Conservation (phyloP, 2,888 invertebrate genomes). For the Brachynemurus nebulosus region DNA sequence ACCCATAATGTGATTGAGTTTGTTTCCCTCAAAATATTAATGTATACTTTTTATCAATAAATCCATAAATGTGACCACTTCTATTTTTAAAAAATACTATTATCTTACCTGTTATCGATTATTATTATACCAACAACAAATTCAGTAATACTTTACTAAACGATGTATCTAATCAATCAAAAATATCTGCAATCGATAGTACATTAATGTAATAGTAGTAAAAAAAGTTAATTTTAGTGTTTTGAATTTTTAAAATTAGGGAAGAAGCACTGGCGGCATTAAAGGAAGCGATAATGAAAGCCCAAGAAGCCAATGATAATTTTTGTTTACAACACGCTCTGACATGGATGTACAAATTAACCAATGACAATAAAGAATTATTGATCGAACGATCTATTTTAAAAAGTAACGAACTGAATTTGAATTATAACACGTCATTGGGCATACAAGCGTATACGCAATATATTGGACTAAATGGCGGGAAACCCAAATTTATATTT, state of each 20-base stretch:
- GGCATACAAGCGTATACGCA: conserved; percentile 66
- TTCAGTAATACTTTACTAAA: background rate
- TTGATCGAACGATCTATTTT: conserved; percentile 53
- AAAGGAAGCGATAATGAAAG: conserved; percentile 75
- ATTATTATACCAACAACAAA: too few relatives aligned
- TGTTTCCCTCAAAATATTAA: too few relatives aligned
- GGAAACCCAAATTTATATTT: conserved; percentile 50
- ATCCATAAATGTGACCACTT: too few relatives aligned
- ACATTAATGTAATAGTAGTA: conserved; percentile 5
- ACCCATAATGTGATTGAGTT: too few relatives aligned
- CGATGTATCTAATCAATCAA: too few relatives aligned
- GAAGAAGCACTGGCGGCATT: conserved; percentile 65
- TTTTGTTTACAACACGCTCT: conserved; percentile 74
- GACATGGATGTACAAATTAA: conserved; percentile 61
- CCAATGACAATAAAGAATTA: conserved; percentile 39
- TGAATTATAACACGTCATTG: conserved; percentile 57
- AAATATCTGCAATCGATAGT: too few relatives aligned
- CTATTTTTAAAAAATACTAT: too few relatives aligned
- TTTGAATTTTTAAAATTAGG: conserved; percentile 34
- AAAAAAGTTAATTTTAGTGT: conserved; percentile 8
- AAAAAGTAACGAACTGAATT: conserved; percentile 50
- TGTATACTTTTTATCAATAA: too few relatives aligned
- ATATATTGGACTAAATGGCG: conserved; percentile 54
- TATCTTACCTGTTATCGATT: too few relatives aligned
- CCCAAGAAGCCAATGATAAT: conserved; percentile 78